These are phyloP conservation scores for Berghia stephanieae DNA, from an alignment of 1,140 invertebrate species.

Conservation along the genomic window DNA sequence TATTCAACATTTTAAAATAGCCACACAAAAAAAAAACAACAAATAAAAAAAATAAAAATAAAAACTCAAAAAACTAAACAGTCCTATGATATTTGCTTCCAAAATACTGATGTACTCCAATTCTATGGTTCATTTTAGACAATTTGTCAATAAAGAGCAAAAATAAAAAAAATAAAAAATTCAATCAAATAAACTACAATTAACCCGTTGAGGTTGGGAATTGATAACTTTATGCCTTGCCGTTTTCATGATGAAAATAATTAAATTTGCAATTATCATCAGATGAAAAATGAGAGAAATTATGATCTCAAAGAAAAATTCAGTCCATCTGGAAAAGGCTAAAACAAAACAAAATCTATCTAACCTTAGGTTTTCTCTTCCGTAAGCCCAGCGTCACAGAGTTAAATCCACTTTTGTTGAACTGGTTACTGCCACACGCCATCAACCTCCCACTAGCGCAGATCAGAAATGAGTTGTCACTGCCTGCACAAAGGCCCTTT, in stretches of 20 bases:
- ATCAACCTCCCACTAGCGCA: constrained; percentile 73
- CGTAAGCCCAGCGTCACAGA: constrained; percentile 57
- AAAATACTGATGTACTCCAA: no score
- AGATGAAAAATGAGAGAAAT: neutral
- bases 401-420: constrained; percentile 78
- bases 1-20: neutral
- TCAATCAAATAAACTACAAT: no score
- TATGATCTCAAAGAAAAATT: neutral
- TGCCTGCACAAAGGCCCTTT: constrained; percentile 67
- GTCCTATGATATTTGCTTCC: neutral
- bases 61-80: neutral
- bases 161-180: no score
- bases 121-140: no score
- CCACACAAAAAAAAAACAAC: neutral
- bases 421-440: constrained; percentile 76
- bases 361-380: constrained; percentile 55
- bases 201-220: no score
- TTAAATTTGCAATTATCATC: no score
- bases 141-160: no score
- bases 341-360: neutral
- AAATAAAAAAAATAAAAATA: no score
- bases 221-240: no score
- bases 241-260: no score
- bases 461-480: constrained; percentile 74
- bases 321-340: neutral